Evolutionary conservation across 2,888 invertebrate genomes (phyloP), one percentile per base, ranked within the genome.

Genomic region (Chromoteleia sp.): DNA sequence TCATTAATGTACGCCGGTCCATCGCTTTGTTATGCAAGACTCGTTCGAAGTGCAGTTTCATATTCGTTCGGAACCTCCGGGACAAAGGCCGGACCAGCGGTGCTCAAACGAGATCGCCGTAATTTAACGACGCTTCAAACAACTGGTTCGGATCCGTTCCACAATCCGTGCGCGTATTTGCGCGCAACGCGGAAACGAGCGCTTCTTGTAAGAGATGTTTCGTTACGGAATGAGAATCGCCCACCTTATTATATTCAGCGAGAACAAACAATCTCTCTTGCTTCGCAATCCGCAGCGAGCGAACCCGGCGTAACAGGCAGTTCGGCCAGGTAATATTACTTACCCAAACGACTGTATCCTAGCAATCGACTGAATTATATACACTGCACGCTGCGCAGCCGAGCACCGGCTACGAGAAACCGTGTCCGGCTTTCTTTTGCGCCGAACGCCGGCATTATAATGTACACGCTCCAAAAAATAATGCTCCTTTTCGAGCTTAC

Each of bases 191-290:
- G n/a, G n/a, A n/a, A n/a, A n/a, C n/a, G n/a, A n/a, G n/a, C n/a
- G n/a, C n/a, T n/a, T n/a, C n/a, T n/a, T n/a, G n/a, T n/a, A n/a
- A n/a, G n/a, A 30, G 52, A 52, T 21, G 41, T 54, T 71, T 70
- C 52, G 25, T 21, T 58, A 43, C 21, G 4, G 52, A 36, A 61
- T 68, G 82, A 83, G 83, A 84, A 83, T 76, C 84, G 56, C 77
- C 80, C 83, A 76, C 85, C 86, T 89, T 87, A 90, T 90, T 88
- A 89, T 88, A 89, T 90, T 90, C 88, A 87, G 85, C 83, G 82
- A 84, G 86, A 82, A 87, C 87, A 90, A 90, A 89, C 88, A 88
- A 84, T 86, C 86, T 84, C 84, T 54, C 77, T 82, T 29, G 50
- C 50, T 25, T 5, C n/a, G 82, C 84, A 84, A 85, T 85, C 83